phyloP scores from a whole-genome alignment of 2,797 vertebrate species.

The Chromis chromis region DNA sequence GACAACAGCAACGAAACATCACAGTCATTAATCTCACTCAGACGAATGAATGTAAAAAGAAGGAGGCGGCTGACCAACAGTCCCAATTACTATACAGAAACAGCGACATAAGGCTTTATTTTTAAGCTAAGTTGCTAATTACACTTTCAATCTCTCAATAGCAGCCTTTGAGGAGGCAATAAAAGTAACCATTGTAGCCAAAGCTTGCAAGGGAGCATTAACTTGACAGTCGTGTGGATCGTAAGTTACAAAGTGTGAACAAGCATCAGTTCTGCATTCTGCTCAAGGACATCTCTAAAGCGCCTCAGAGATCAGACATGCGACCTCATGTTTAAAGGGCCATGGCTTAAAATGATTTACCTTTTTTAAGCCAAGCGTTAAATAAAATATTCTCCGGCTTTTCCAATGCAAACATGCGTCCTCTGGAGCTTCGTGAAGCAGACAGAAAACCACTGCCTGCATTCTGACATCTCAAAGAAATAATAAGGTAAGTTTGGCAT shows the following conservation, averaged over 20 bases:
- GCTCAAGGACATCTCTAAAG: constrained; percentile 42
- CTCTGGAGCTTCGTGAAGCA: constrained; percentile 28
- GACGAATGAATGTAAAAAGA: not conserved
- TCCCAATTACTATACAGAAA: constrained; percentile 6
- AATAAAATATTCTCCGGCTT: constrained; percentile 11
- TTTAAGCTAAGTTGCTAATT: not conserved
- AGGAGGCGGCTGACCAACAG: not conserved
- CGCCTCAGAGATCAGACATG: constrained; percentile 37
- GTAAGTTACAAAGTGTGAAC: constrained; percentile 5
- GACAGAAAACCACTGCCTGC: constrained; percentile 4
- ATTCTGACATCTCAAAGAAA: constrained; percentile 51
- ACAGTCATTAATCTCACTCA: constrained; percentile 23
- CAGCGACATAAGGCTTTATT: not conserved
- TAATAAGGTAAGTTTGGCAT: constrained; percentile 49
- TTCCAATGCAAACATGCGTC: constrained; percentile 14
- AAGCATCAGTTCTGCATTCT: constrained; percentile 10
- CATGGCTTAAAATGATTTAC: constrained; percentile 2
- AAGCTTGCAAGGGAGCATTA: constrained; percentile 14
- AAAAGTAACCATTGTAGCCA: not conserved
- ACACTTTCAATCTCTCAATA: not conserved
- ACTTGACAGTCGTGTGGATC: constrained; percentile 8
- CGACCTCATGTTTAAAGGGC: constrained; percentile 2
- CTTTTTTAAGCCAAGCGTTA: constrained; percentile 2
- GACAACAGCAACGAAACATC: not conserved
- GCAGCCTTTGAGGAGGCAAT: not conserved